These are phyloP conservation scores for Lota lota DNA, from an alignment of 2,113 vertebrate species.

Conservation along the genomic window DNA sequence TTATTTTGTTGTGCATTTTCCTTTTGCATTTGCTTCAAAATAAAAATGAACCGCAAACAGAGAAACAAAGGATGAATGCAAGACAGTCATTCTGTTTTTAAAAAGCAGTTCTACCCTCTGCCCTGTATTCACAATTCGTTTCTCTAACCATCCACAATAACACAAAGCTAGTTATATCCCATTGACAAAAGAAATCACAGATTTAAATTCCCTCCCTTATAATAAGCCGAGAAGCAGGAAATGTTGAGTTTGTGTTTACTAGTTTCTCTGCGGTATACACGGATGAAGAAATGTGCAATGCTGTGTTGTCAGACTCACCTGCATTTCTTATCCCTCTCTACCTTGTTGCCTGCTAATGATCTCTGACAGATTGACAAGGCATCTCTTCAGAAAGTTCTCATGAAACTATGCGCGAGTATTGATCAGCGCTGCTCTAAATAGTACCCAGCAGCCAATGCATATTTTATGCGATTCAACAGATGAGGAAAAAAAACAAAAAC, in stretches of 20 bases:
- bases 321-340: constrained; percentile 42
- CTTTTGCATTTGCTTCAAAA: too few relatives aligned
- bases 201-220: too few relatives aligned
- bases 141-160: too few relatives aligned
- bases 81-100: neutral
- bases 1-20: too few relatives aligned
- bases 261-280: constrained; percentile 22
- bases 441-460: constrained; percentile 58
- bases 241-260: neutral
- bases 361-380: constrained; percentile 70
- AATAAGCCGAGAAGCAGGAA: too few relatives aligned
- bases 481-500: constrained; percentile 37
- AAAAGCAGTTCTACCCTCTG: neutral
- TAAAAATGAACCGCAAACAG: neutral
- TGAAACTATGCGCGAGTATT: constrained; percentile 59
- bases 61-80: neutral
- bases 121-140: neutral
- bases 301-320: constrained; percentile 49
- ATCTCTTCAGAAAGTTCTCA: constrained; percentile 55
- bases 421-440: constrained; percentile 66
- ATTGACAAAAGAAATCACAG: too few relatives aligned
- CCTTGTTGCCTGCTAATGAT: constrained; percentile 56
- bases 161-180: too few relatives aligned
- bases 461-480: constrained; percentile 66
- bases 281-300: constrained; percentile 43